These are phyloP conservation scores for Anagyrus pseudococci DNA, from an alignment of 2,888 invertebrate species.

Conservation along the genomic window DNA sequence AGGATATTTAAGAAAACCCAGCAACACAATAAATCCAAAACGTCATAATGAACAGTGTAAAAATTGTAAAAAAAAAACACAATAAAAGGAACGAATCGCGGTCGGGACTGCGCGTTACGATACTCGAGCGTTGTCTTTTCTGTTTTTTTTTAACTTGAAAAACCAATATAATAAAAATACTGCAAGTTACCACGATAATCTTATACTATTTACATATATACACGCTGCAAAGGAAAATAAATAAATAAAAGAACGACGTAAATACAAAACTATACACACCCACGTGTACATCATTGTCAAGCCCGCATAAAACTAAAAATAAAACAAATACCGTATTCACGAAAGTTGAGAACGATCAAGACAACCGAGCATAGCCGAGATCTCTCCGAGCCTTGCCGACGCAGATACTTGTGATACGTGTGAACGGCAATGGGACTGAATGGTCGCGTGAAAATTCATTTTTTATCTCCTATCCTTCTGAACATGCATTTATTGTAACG, in stretches of 20 bases:
- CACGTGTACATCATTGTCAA: conserved; percentile 12
- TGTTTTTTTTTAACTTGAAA: conserved; percentile 14
- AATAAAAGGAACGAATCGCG: conserved; percentile 14
- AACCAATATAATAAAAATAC: not conserved
- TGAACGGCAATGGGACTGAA: not conserved
- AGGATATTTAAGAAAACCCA: conserved; percentile 20
- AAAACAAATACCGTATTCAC: conserved; percentile 28
- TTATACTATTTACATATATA: conserved; percentile 23
- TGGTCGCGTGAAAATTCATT: conserved; percentile 1
- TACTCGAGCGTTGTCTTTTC: conserved; percentile 8
- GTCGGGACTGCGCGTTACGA: conserved; percentile 19
- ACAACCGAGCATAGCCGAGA: conserved; percentile 7
- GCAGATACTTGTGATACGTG: conserved; percentile 40
- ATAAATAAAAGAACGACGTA: too few relatives aligned
- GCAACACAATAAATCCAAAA: conserved; percentile 19
- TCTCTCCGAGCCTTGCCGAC: conserved; percentile 22
- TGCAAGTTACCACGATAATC: conserved; percentile 39
- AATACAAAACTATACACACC: conserved; percentile 9
- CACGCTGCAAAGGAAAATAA: conserved; percentile 16
- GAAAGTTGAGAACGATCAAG: conserved; percentile 26
- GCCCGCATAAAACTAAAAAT: conserved; percentile 1
- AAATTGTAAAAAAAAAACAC: not conserved
- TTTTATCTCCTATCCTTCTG: conserved; percentile 8
- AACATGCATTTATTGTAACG: conserved; percentile 37
- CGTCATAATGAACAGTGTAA: conserved; percentile 3